Conservation (phyloP, 2,888 invertebrate species). For the Polymixis lichenea region DNA sequence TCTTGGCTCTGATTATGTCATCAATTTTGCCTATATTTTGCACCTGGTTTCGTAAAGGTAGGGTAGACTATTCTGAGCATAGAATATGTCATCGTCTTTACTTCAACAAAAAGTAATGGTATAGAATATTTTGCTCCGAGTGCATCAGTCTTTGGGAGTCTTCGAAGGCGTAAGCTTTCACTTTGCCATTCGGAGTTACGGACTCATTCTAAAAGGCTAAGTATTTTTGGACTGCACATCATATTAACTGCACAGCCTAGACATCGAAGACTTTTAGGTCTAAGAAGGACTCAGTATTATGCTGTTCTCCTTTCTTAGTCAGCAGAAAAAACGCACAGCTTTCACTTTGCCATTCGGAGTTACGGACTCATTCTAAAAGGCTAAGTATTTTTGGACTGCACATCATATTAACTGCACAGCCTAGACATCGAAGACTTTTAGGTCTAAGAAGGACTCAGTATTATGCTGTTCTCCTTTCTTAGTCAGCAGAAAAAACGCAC, state of each 20-base stretch:
- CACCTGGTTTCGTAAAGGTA: neutral
- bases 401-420: neutral
- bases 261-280: neutral
- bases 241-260: neutral
- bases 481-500: neutral
- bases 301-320: neutral
- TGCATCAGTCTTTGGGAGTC: neutral
- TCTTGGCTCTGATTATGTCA: conserved; percentile 6
- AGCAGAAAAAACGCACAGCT: neutral
- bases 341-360: no score
- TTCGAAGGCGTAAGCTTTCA: neutral
- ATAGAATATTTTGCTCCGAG: neutral
- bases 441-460: neutral
- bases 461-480: neutral
- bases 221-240: neutral
- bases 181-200: neutral
- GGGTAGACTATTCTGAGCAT: neutral
- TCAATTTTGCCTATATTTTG: neutral
- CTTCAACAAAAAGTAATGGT: neutral
- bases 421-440: neutral
- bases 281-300: neutral
- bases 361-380: neutral
- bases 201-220: neutral
- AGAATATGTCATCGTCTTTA: no score
- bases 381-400: neutral